These are phyloP conservation scores for Plagodis pulveraria DNA, from an alignment of 2,888 invertebrate species.

Conservation along the genomic window DNA sequence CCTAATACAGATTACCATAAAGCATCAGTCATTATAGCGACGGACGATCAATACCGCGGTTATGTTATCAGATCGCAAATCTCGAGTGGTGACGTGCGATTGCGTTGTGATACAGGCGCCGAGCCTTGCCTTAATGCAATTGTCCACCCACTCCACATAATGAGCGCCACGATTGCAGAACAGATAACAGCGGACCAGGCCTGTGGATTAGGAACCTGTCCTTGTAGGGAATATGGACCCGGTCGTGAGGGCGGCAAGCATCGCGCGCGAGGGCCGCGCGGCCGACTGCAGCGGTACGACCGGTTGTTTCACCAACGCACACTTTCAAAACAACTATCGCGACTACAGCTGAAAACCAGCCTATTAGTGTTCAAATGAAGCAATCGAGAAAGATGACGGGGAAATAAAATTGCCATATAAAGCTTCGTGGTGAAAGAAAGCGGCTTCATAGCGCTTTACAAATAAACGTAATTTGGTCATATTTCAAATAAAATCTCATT, in stretches of 20 bases:
- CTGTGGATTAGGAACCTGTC: constrained; percentile 21
- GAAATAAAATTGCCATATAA: no score
- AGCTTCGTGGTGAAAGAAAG: no score
- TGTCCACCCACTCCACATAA: constrained; percentile 8
- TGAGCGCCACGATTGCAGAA: not conserved
- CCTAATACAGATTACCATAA: no score
- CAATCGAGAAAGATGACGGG: no score
- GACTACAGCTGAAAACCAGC: constrained; percentile 17
- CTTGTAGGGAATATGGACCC: constrained; percentile 24
- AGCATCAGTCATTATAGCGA: not conserved
- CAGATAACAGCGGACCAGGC: not conserved
- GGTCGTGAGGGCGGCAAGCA: constrained; percentile 15
- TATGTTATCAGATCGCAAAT: constrained; percentile 24
- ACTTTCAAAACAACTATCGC: constrained; percentile 34
- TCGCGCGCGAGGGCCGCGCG: constrained; percentile 24
- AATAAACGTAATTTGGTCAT: not conserved
- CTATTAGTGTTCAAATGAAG: not conserved
- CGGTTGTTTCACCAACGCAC: constrained; percentile 7
- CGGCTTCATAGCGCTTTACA: not conserved
- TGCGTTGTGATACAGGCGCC: constrained; percentile 6
- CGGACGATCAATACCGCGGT: constrained; percentile 19
- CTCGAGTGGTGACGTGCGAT: constrained; percentile 14
- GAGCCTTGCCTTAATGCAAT: constrained; percentile 7
- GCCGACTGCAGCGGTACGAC: constrained; percentile 3
- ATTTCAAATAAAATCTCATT: no score